These are phyloP conservation scores for Campopleginae sp. DNA, from an alignment of 2,888 invertebrate species.

Conservation along the genomic window DNA sequence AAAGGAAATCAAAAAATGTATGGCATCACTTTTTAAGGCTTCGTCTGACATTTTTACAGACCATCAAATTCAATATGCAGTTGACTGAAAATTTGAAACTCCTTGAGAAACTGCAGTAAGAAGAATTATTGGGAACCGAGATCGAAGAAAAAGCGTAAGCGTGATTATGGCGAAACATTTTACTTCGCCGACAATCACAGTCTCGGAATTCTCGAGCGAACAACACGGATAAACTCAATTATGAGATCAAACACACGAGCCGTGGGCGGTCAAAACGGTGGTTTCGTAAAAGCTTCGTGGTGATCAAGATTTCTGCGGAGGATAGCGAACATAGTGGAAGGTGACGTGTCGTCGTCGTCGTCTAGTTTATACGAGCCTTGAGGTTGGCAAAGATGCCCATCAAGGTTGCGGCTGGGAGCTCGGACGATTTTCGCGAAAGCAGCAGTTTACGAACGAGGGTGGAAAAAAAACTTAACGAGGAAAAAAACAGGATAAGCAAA, in stretches of 20 bases:
- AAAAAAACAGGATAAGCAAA: constrained; percentile 31
- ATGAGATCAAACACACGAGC: constrained; percentile 77
- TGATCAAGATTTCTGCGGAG: constrained; percentile 72
- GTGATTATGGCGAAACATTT: constrained; percentile 52
- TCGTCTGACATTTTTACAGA: background rate
- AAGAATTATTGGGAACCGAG: background rate
- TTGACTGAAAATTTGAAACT: background rate
- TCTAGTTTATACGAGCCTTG: constrained; percentile 61
- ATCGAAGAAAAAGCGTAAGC: background rate
- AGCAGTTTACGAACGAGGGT: constrained; percentile 77
- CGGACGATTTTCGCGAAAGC: constrained; percentile 81
- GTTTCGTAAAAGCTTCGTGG: constrained; percentile 70
- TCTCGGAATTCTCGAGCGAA: constrained; percentile 30
- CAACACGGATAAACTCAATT: constrained; percentile 76
- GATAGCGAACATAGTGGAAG: constrained; percentile 37
- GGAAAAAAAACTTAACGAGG: constrained; percentile 1
- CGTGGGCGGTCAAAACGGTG: constrained; percentile 8
- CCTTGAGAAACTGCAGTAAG: background rate
- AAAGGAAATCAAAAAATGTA: background rate
- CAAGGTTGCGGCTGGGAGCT: constrained; percentile 73
- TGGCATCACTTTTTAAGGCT: no score
- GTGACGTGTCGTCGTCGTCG: constrained; percentile 47
- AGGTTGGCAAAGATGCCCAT: constrained; percentile 54
- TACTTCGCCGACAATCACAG: background rate
- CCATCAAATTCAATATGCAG: background rate